Evolutionary conservation across 37 sponge, comb jelly and placozoan genomes (phyloP).

Genomic region (Amphimedon queenslandica): DNA sequence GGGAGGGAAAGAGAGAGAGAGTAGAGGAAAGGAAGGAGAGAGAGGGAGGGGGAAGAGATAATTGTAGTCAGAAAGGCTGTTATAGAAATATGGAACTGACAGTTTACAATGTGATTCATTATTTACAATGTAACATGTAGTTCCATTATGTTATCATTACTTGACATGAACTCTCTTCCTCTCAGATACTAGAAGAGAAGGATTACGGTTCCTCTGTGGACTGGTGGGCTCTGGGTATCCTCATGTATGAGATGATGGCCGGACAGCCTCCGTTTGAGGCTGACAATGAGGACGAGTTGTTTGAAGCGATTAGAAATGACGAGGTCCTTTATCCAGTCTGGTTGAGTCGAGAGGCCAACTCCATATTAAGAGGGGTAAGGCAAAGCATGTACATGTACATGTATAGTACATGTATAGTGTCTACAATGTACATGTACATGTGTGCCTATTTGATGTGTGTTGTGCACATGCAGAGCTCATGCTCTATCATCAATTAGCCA

Average conservation of each 20-base stretch:
- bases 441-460: background rate
- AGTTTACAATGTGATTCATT: too few species aligned
- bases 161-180: background rate
- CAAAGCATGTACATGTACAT: slow-evolving; percentile 18
- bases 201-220: slow-evolving; percentile 94
- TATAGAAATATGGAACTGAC: too few species aligned
- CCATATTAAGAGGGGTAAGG: slow-evolving; percentile 94
- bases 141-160: background rate
- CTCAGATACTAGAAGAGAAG: slow-evolving; percentile 81
- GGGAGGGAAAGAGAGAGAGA: background rate
- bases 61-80: too few species aligned
- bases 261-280: slow-evolving; percentile 99
- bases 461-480: too few species aligned
- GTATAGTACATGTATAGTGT: too few species aligned
- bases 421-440: too few species aligned
- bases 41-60: too few species aligned
- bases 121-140: background rate
- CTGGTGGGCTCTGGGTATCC: slow-evolving; percentile 99
- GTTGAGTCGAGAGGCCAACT: slow-evolving; percentile 90
- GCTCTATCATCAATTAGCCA: too few species aligned
- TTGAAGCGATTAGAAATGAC: slow-evolving; percentile 93
- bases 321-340: slow-evolving; percentile 97
- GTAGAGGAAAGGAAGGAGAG: background rate
- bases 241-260: slow-evolving; percentile 99
- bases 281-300: slow-evolving; percentile 96